Evolutionary conservation across 1,140 invertebrate genomes (phyloP).

Genomic region (Patella vulgata): DNA sequence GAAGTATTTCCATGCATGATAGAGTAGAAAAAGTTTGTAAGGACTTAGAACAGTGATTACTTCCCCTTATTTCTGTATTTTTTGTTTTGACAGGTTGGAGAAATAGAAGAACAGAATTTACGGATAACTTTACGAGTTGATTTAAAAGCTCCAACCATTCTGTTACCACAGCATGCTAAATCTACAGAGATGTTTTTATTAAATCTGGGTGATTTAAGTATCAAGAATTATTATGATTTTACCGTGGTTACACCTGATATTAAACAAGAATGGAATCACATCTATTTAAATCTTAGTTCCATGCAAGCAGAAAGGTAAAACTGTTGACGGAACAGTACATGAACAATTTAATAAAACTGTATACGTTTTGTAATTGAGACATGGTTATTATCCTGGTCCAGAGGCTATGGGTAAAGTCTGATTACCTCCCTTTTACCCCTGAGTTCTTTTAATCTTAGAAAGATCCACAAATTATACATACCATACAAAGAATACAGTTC

Average conservation of each 20-base stretch:
- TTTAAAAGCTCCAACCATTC: slow-evolving; percentile 78
- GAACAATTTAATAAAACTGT: too few relatives aligned
- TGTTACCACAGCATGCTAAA: slow-evolving; percentile 82
- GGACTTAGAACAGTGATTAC: too few relatives aligned
- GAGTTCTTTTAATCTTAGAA: too few relatives aligned
- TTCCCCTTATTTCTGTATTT: slow-evolving; percentile 1
- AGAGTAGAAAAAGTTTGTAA: too few relatives aligned
- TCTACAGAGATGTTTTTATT: slow-evolving; percentile 83
- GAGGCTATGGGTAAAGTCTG: too few relatives aligned
- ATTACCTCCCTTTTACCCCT: too few relatives aligned
- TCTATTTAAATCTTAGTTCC: slow-evolving; percentile 73
- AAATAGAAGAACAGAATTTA: slow-evolving; percentile 73
- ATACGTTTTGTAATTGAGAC: too few relatives aligned
- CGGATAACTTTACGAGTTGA: slow-evolving; percentile 78
- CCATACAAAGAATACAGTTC: too few relatives aligned
- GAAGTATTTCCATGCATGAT: too few relatives aligned
- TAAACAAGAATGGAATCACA: slow-evolving; percentile 59
- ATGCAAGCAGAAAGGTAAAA: slow-evolving; percentile 73
- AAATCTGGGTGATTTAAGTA: slow-evolving; percentile 79
- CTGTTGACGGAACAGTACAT: too few relatives aligned
- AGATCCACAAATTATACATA: too few relatives aligned
- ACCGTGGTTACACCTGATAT: slow-evolving; percentile 34
- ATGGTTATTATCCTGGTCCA: too few relatives aligned
- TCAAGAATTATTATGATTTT: slow-evolving; percentile 81
- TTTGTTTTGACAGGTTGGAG: slow-evolving; percentile 58